Conservation (phyloP, 2,113 vertebrate genomes). For the Meriones unguiculatus region DNA sequence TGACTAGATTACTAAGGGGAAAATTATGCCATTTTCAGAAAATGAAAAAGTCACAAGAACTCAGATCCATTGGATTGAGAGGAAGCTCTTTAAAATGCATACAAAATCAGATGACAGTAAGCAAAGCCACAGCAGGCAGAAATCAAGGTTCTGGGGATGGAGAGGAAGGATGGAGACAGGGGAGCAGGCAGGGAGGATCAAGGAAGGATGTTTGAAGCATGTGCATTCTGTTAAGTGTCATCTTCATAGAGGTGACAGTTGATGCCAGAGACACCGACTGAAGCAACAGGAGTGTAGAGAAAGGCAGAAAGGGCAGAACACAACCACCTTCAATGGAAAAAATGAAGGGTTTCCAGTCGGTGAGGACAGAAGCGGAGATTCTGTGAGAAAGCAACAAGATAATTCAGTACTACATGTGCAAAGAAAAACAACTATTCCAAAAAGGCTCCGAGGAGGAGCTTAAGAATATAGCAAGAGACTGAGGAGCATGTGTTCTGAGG, state of each 20-base stretch:
- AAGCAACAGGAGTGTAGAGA: background rate
- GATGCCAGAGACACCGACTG: background rate
- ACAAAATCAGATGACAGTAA: background rate
- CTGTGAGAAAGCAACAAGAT: background rate
- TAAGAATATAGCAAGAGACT: background rate
- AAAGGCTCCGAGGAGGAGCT: background rate
- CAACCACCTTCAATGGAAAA: background rate
- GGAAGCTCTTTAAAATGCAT: conserved; percentile 30
- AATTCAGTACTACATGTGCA: background rate
- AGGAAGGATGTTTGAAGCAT: background rate
- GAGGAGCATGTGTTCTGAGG: background rate
- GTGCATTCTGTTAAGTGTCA: background rate
- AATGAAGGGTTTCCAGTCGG: background rate
- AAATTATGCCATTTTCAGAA: conserved; percentile 1
- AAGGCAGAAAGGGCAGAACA: background rate
- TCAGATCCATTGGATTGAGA: background rate
- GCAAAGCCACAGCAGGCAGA: background rate
- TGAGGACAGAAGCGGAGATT: background rate
- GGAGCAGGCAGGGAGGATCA: too few relatives aligned
- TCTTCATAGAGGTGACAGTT: background rate
- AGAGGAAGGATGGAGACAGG: too few relatives aligned
- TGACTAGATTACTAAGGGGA: background rate
- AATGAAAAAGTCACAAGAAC: background rate
- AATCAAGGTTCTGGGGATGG: background rate
- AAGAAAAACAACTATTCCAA: background rate